phyloP scores from a whole-genome alignment of 2,888 invertebrate species.

The Clepsis dumicolana region DNA sequence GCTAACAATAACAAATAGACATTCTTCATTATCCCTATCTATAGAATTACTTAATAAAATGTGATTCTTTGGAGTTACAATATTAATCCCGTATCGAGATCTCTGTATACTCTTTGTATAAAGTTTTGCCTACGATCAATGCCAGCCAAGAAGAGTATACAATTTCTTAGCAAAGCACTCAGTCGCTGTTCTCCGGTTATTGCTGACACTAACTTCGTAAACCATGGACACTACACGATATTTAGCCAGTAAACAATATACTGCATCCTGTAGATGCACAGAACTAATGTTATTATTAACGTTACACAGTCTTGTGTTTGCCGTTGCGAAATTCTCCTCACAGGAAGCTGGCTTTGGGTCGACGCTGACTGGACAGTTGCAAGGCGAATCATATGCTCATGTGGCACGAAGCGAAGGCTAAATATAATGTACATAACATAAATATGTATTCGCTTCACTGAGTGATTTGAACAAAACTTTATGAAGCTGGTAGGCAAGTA shows the following conservation, averaged over 20 bases:
- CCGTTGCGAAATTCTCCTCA: not conserved
- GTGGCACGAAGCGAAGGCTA: no score
- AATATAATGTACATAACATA: no score
- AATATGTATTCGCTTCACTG: no score
- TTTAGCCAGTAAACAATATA: conserved; percentile 12
- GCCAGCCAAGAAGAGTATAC: conserved; percentile 2
- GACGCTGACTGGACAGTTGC: no score
- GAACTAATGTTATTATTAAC: conserved; percentile 19
- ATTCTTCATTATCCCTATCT: no score
- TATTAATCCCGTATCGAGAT: not conserved
- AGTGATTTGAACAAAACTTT: no score
- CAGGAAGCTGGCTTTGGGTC: not conserved
- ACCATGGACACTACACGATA: conserved; percentile 11
- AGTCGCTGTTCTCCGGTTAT: not conserved
- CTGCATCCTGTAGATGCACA: not conserved
- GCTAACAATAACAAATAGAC: no score
- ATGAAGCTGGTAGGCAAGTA: no score
- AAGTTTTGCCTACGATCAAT: not conserved
- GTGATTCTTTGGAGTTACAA: no score
- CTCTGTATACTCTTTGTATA: not conserved
- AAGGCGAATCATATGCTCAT: no score
- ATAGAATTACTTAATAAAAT: no score
- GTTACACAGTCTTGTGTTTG: not conserved
- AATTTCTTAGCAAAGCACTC: not conserved
- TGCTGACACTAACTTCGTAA: conserved; percentile 18